These are phyloP conservation scores for Pseudomyrmex concolor DNA, from an alignment of 1,140 invertebrate genomes.

Conservation along the genomic window DNA sequence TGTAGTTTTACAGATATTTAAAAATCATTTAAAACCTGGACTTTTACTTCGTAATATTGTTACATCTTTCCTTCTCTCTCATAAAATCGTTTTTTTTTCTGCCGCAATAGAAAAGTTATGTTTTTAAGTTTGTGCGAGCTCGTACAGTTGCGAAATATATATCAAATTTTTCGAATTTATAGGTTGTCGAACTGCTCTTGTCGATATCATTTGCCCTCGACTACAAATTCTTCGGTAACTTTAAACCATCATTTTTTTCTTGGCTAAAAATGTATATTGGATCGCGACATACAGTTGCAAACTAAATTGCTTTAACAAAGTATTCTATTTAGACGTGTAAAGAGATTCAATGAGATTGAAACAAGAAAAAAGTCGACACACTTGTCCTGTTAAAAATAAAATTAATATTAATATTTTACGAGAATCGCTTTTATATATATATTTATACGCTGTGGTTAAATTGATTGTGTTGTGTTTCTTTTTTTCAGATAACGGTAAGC, in stretches of 20 bases:
- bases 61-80: neutral
- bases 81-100: neutral
- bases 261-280: neutral
- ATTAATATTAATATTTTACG: neutral
- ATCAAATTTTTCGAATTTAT: neutral
- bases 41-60: too few relatives aligned
- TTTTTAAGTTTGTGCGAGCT: neutral
- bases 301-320: too few relatives aligned
- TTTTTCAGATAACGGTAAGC: conserved; percentile 67
- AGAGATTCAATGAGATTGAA: too few relatives aligned
- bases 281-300: too few relatives aligned
- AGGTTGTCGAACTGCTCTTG: neutral
- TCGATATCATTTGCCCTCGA: neutral
- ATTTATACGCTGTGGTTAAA: neutral
- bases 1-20: neutral
- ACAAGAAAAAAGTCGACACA: too few relatives aligned
- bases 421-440: neutral
- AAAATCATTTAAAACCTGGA: neutral
- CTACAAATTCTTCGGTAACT: neutral
- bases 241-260: neutral
- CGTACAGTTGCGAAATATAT: conserved; percentile 9
- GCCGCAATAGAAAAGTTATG: neutral
- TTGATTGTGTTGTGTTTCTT: neutral
- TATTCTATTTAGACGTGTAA: too few relatives aligned
- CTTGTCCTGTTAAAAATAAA: too few relatives aligned